These are phyloP conservation scores for Clarias pachynema DNA, from an alignment of 2,797 vertebrate species.

Conservation along the genomic window DNA sequence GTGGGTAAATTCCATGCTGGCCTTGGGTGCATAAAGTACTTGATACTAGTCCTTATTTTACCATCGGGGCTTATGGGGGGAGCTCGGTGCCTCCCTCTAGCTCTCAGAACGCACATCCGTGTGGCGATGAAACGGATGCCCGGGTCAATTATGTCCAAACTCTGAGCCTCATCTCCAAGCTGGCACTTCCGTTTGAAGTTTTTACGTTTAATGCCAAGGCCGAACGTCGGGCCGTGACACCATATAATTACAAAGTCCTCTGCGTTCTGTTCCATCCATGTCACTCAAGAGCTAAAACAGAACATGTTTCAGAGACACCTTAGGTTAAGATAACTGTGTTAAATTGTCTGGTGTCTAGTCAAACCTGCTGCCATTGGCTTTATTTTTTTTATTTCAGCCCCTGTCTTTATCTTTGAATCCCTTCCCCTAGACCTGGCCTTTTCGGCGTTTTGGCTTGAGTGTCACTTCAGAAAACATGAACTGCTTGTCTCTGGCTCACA, in stretches of 20 bases:
- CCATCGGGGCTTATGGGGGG: too few relatives aligned
- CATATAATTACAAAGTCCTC: constrained; percentile 37
- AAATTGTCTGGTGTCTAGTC: not conserved
- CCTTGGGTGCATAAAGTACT: constrained; percentile 10
- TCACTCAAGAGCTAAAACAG: constrained; percentile 9
- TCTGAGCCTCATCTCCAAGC: constrained; percentile 7
- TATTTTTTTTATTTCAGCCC: not conserved
- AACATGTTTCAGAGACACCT: constrained; percentile 23
- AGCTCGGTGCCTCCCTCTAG: not conserved
- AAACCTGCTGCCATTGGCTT: not conserved
- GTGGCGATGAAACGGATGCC: constrained; percentile 10
- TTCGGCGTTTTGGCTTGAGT: not conserved
- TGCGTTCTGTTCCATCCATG: constrained; percentile 40
- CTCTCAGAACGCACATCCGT: not conserved
- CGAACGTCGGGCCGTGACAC: constrained; percentile 30
- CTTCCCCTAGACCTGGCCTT: too few relatives aligned
- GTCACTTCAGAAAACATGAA: not conserved
- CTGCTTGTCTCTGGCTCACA: not conserved
- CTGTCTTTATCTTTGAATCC: not conserved
- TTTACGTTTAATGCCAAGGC: constrained; percentile 32
- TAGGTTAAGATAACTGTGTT: not conserved
- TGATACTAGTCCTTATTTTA: constrained; percentile 26
- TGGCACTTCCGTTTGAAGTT: constrained; percentile 38
- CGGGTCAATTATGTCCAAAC: constrained; percentile 17
- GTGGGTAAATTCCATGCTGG: constrained; percentile 31